phyloP scores from a whole-genome alignment of 2,888 invertebrate genomes.

The Tiliacea aurago region DNA sequence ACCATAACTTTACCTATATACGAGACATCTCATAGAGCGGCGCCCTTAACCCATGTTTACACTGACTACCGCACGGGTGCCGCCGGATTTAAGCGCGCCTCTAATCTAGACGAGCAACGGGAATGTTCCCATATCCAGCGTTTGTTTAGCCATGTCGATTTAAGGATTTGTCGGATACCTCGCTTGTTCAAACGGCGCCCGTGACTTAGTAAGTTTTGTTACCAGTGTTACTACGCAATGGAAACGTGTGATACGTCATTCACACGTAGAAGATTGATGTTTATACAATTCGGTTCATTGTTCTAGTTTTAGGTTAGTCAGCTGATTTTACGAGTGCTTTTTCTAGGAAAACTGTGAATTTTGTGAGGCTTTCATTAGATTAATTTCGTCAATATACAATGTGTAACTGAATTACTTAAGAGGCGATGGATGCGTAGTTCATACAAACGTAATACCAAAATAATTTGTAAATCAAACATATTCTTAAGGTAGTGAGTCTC shows the following conservation, averaged over 20 bases:
- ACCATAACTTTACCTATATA: not conserved
- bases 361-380: not conserved
- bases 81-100: slow-evolving; percentile 66
- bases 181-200: slow-evolving; percentile 41
- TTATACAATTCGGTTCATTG: slow-evolving; percentile 40
- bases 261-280: slow-evolving; percentile 26
- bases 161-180: slow-evolving; percentile 69
- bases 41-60: slow-evolving; percentile 73
- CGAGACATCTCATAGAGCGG: slow-evolving; percentile 38
- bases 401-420: too few species aligned
- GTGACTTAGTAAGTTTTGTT: slow-evolving; percentile 24
- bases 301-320: slow-evolving; percentile 22
- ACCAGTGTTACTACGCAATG: slow-evolving; percentile 28
- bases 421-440: too few species aligned
- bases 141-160: slow-evolving; percentile 75
- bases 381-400: not conserved
- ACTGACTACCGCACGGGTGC: slow-evolving; percentile 78
- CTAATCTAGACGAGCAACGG: slow-evolving; percentile 73
- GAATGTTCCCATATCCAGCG: slow-evolving; percentile 69
- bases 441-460: too few species aligned
- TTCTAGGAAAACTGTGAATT: not conserved
- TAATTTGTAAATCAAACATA: too few species aligned
- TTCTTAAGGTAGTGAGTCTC: too few species aligned
- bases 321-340: slow-evolving; percentile 21
- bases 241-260: slow-evolving; percentile 49